phyloP scores from a whole-genome alignment of 2,888 invertebrate species.

The Hyposoter didymator region DNA sequence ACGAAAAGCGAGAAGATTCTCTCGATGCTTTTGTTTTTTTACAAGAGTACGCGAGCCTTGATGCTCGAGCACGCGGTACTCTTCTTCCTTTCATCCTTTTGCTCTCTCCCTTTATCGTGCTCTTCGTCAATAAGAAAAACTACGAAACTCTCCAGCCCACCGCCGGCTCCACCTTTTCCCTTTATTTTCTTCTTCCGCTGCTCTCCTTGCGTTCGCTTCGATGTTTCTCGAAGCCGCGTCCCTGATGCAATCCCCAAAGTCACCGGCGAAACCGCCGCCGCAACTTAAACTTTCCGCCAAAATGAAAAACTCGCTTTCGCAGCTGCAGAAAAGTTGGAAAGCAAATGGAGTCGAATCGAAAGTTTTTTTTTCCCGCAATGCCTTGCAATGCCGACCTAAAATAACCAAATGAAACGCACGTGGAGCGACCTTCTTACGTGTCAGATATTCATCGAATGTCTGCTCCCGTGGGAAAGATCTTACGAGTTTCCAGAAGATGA shows the following conservation, averaged over 20 bases:
- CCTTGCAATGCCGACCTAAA: constrained; percentile 3
- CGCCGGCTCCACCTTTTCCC: constrained; percentile 31
- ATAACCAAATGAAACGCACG: constrained; percentile 29
- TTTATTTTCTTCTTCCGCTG: constrained; percentile 17
- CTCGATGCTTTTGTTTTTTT: constrained; percentile 11
- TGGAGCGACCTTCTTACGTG: not conserved
- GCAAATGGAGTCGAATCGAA: not conserved
- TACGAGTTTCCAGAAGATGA: constrained; percentile 12
- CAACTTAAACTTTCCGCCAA: not conserved
- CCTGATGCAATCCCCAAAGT: not conserved
- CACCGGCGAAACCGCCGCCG: not conserved
- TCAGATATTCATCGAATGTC: not conserved
- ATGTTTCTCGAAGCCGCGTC: not conserved
- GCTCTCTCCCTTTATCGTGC: not conserved
- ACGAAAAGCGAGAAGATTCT: constrained; percentile 35
- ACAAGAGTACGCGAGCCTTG: constrained; percentile 5
- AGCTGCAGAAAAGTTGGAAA: not conserved
- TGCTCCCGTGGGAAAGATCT: constrained; percentile 37
- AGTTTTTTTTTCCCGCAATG: not conserved
- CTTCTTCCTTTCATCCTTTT: not conserved
- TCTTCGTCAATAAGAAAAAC: constrained; percentile 42
- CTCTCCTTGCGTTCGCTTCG: not conserved
- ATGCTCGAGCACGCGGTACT: not conserved
- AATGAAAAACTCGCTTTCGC: not conserved
- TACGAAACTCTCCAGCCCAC: constrained; percentile 39